phyloP scores from a whole-genome alignment of 1,140 invertebrate genomes.

The Drosophila melanica region DNA sequence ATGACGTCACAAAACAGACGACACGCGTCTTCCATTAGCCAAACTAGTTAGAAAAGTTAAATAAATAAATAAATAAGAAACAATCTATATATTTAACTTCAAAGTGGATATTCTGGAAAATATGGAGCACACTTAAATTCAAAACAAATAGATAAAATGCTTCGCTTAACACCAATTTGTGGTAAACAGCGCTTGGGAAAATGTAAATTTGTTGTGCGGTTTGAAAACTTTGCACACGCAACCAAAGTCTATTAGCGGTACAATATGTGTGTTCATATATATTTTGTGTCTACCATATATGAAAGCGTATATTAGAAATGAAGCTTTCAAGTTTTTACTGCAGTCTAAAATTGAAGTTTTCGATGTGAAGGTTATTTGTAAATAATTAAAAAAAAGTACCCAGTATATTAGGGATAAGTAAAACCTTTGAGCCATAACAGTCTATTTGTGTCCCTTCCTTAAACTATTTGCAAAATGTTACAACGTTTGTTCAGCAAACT shows the following conservation, averaged over 20 bases:
- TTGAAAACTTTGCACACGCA: constrained; percentile 54
- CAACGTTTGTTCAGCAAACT: constrained; percentile 47
- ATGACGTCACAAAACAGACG: constrained; percentile 30
- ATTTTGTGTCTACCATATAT: background rate
- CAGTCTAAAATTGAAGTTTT: constrained; percentile 39
- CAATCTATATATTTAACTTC: too few relatives aligned
- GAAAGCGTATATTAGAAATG: constrained; percentile 38
- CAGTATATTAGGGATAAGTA: background rate
- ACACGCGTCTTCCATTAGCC: constrained; percentile 46
- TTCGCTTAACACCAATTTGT: constrained; percentile 36
- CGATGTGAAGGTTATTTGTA: constrained; percentile 50
- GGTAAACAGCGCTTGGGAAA: constrained; percentile 32
- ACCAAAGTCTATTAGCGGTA: background rate
- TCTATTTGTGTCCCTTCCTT: background rate
- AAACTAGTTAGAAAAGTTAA: constrained; percentile 5
- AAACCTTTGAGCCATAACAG: background rate
- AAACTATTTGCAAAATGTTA: constrained; percentile 42
- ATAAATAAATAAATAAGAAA: too few relatives aligned
- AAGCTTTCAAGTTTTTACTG: background rate
- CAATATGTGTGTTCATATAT: background rate
- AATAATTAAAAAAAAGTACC: background rate
- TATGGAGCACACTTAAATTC: too few relatives aligned
- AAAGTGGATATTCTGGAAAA: constrained; percentile 30
- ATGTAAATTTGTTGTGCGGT: constrained; percentile 48
- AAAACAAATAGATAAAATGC: constrained; percentile 22